Evolutionary conservation across 2,113 vertebrate species (phyloP).

Genomic region (Spilogale gracilis): DNA sequence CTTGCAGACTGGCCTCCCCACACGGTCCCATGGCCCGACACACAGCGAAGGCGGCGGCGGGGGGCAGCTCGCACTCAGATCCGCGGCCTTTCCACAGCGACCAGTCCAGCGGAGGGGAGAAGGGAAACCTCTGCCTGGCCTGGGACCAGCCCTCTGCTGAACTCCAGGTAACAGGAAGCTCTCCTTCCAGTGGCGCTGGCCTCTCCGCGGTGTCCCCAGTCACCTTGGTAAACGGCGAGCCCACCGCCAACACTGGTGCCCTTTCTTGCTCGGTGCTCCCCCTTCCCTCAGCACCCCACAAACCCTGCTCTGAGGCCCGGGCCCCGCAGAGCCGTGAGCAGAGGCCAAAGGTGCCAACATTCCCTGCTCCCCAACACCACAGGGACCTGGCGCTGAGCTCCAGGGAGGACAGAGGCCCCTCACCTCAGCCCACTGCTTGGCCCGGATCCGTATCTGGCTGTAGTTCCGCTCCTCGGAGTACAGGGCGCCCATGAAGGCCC

Average conservation of each 20-base stretch:
- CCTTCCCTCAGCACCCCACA: neutral
- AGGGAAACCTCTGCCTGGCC: neutral
- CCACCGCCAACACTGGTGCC: fast-evolving
- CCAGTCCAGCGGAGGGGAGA: no score
- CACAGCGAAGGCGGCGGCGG: no score
- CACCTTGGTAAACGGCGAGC: neutral
- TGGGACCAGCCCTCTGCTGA: neutral
- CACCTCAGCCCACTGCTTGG: conserved; percentile 96
- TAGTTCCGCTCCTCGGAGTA: conserved; percentile 95
- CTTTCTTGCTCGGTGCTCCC: neutral
- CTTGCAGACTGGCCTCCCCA: neutral
- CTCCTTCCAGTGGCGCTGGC: fast-evolving
- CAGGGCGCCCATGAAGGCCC: conserved; percentile 95
- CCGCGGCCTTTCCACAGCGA: neutral
- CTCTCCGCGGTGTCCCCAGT: no score
- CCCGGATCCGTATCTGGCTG: conserved; percentile 93
- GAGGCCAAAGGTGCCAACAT: no score
- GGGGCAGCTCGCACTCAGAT: neutral
- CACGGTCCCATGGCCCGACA: fast-evolving
- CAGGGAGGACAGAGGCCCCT: conserved; percentile 38
- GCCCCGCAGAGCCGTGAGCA: fast-evolving
- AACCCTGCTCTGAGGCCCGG: neutral
- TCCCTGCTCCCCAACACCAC: fast-evolving
- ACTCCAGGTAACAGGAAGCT: neutral
- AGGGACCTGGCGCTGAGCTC: fast-evolving